Conservation (phyloP, 2,888 invertebrate species). For the Apoderus coryli region DNA sequence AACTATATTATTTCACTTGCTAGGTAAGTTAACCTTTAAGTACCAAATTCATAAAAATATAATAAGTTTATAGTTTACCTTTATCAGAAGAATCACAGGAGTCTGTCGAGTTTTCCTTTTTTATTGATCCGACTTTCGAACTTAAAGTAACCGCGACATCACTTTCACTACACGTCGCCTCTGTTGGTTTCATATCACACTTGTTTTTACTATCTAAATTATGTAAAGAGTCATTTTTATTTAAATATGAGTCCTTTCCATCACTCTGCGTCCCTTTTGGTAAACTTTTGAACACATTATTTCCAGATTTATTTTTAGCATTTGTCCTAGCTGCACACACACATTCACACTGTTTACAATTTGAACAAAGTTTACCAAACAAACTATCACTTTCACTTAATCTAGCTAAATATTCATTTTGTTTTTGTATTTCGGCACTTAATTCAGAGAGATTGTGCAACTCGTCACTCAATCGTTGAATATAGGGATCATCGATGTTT, state of each 20-base stretch:
- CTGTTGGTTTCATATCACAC: constrained; percentile 13
- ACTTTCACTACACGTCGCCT: constrained; percentile 9
- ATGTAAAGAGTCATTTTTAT: not conserved
- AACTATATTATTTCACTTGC: too few species aligned
- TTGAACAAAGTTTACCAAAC: constrained; percentile 25
- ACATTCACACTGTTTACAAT: constrained; percentile 34
- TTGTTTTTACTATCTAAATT: constrained; percentile 5
- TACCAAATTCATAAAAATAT: too few species aligned
- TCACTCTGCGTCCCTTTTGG: too few species aligned
- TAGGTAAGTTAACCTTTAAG: too few species aligned
- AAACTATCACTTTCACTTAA: constrained; percentile 35
- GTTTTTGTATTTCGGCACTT: constrained; percentile 42
- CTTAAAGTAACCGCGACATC: constrained; percentile 24
- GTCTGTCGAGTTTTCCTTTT: constrained; percentile 26
- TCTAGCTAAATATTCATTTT: constrained; percentile 41
- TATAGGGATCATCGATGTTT: constrained; percentile 45
- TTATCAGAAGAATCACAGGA: constrained; percentile 31
- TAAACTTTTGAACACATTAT: too few species aligned
- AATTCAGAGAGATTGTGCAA: constrained; percentile 42
- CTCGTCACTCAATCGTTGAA: constrained; percentile 43
- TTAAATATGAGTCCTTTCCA: too few species aligned
- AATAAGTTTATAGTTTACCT: too few species aligned
- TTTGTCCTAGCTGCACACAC: not conserved
- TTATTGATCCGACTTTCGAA: constrained; percentile 19
- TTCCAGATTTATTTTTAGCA: not conserved